A percentile compares a stretch with the other conserved stretches of the same genome.
phyloP scores from a whole-genome alignment of 2,888 invertebrate genomes.

The Pyrrhosoma nymphula region DNA sequence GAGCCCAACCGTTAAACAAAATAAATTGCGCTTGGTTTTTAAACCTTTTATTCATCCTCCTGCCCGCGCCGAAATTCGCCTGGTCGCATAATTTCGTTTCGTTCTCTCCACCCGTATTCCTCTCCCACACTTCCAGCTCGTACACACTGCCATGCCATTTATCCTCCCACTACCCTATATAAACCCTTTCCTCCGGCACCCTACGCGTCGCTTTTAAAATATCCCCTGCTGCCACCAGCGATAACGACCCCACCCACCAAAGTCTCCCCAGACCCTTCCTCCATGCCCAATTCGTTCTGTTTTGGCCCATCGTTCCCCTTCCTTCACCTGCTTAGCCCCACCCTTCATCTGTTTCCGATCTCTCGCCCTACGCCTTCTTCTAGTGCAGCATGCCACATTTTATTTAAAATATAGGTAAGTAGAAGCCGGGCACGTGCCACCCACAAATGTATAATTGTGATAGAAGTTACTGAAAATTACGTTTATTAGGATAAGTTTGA shows the following conservation, averaged over 20 bases:
- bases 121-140: neutral
- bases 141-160: neutral
- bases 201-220: neutral
- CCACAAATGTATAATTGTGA: no score
- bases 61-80: neutral
- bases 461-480: no score
- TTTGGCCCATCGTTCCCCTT: neutral
- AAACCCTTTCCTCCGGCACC: neutral
- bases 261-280: neutral
- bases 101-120: neutral
- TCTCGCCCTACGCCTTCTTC: no score
- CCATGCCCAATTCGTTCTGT: no score
- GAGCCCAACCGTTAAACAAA: neutral
- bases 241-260: neutral
- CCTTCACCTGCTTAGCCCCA: neutral
- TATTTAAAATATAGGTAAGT: no score
- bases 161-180: neutral
- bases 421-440: no score
- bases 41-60: neutral
- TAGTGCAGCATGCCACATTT: no score
- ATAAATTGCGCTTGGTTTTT: neutral
- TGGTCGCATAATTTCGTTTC: constrained; percentile 16
- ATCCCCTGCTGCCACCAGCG: neutral
- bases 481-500: no score
- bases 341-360: neutral